Percentiles rank a stretch among this genome's conserved stretches.
Conservation (phyloP, 2,113 vertebrate species). For the Pyxicephalus adspersus region DNA sequence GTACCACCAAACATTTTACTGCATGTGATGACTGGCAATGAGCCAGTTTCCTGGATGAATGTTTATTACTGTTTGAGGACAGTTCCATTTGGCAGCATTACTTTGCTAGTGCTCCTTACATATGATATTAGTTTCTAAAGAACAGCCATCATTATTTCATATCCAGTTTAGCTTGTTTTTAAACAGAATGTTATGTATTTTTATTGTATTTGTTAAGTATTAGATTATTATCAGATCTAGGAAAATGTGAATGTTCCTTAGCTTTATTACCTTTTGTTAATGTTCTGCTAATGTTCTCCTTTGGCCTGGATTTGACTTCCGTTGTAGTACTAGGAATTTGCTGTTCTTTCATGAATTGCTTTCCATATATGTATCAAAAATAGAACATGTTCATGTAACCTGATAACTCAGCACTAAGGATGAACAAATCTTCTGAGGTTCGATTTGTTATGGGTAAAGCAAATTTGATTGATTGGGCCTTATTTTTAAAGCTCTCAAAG, state of each 20-base stretch:
- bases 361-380: neutral
- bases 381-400: neutral
- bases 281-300: conserved; percentile 30
- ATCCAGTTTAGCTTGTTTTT: neutral
- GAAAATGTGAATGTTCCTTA: conserved; percentile 11
- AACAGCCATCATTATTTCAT: neutral
- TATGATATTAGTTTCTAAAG: too few relatives aligned
- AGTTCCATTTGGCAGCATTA: too few relatives aligned
- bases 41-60: too few relatives aligned
- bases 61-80: too few relatives aligned
- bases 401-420: too few relatives aligned
- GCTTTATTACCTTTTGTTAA: conserved; percentile 27
- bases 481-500: too few relatives aligned
- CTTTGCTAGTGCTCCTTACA: too few relatives aligned
- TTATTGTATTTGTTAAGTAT: neutral
- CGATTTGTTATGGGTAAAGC: too few relatives aligned
- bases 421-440: too few relatives aligned
- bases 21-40: too few relatives aligned
- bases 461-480: too few relatives aligned
- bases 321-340: conserved; percentile 17
- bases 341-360: neutral
- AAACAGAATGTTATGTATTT: neutral
- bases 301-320: neutral
- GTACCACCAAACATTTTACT: too few relatives aligned
- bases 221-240: neutral